phyloP scores from a whole-genome alignment of 2,888 invertebrate species.

The Drosophila pegasa region DNA sequence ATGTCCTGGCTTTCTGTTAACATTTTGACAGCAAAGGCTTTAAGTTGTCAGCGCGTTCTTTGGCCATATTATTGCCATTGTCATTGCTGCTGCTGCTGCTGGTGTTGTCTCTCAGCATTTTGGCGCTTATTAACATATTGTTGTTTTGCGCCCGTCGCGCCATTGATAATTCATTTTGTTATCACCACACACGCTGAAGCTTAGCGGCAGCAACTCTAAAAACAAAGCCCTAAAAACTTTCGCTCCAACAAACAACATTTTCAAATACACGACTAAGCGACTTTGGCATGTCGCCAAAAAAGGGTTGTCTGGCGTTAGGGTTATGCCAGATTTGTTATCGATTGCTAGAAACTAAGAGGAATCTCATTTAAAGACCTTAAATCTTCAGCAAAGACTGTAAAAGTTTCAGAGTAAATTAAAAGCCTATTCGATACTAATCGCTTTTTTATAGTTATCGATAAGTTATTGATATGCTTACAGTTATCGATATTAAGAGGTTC shows the following conservation, averaged over 20 bases:
- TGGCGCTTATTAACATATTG: constrained; percentile 67
- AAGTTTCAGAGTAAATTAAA: background rate
- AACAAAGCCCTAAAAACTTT: constrained; percentile 38
- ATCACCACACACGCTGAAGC: constrained; percentile 54
- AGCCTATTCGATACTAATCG: background rate
- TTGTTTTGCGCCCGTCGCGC: constrained; percentile 62
- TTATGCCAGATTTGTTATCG: background rate
- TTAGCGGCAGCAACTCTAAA: constrained; percentile 48
- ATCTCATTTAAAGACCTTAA: background rate
- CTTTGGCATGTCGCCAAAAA: constrained; percentile 16
- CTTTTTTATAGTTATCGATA: background rate
- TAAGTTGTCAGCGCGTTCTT: constrained; percentile 76
- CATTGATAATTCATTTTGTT: constrained; percentile 74
- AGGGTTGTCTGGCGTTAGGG: background rate
- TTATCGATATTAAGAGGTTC: no score
- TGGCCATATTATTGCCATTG: constrained; percentile 50
- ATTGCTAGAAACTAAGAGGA: background rate
- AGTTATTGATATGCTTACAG: background rate
- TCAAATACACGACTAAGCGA: constrained; percentile 15
- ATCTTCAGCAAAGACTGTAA: background rate
- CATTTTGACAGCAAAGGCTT: constrained; percentile 75
- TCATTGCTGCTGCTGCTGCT: constrained; percentile 17
- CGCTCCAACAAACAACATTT: constrained; percentile 16
- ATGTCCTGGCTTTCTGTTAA: constrained; percentile 45
- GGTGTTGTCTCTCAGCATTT: constrained; percentile 30